phyloP scores from a whole-genome alignment of 2,113 vertebrate species.

The Taurulus bubalis region DNA sequence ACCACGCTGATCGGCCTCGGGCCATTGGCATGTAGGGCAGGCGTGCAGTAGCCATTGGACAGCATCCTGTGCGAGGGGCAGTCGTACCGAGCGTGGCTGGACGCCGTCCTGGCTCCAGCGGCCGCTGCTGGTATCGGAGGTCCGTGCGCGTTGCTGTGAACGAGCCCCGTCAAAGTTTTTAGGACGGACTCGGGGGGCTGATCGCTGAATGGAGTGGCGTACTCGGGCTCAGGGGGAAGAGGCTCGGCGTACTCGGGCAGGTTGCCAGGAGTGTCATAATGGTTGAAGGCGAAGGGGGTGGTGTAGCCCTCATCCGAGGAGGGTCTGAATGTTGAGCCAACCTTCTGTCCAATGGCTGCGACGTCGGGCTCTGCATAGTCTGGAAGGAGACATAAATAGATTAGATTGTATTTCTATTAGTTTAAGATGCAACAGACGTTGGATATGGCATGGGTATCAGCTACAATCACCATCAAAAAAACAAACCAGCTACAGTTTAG shows the following conservation, averaged over 20 bases:
- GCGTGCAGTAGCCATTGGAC: slow-evolving; percentile 80
- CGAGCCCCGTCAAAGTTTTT: not conserved
- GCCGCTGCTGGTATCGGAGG: slow-evolving; percentile 5
- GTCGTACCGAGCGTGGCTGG: slow-evolving; percentile 74
- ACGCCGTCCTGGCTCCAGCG: not conserved
- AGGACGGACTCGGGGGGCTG: slow-evolving; percentile 50
- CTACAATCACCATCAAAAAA: not conserved
- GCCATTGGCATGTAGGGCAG: slow-evolving; percentile 30
- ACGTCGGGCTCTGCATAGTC: slow-evolving; percentile 86
- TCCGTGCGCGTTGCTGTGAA: not conserved
- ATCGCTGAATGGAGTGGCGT: slow-evolving; percentile 87
- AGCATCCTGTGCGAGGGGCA: slow-evolving; percentile 76
- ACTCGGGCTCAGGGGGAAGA: slow-evolving; percentile 86
- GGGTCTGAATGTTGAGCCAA: slow-evolving; percentile 87
- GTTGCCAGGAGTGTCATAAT: slow-evolving; percentile 85
- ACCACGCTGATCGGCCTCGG: slow-evolving; percentile 40
- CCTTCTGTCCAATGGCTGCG: slow-evolving; percentile 75
- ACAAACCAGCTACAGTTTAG: not conserved
- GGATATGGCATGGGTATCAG: no score
- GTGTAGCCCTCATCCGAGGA: slow-evolving; percentile 84
- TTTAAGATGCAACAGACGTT: slow-evolving; percentile 1
- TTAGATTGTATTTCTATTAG: slow-evolving; percentile 2
- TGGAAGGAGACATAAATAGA: slow-evolving; percentile 52
- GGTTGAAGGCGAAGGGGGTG: slow-evolving; percentile 82
- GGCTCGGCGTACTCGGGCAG: slow-evolving; percentile 87